Evolutionary conservation across 2,888 invertebrate species (phyloP).

Genomic region (Zootermopsis nevadensis): DNA sequence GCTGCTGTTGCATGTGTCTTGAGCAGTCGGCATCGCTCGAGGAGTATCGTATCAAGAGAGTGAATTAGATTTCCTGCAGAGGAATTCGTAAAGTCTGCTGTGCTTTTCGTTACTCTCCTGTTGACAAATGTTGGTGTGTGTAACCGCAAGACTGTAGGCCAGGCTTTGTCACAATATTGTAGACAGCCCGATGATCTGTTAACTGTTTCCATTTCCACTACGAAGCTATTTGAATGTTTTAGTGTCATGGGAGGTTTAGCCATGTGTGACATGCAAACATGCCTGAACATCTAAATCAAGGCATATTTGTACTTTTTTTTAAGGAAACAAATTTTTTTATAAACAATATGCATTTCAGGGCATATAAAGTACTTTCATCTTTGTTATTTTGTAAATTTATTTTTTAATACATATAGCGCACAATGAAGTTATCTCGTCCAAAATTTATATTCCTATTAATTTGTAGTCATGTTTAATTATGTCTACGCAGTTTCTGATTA

Average conservation of each 20-base stretch:
- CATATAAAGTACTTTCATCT: conserved; percentile 31
- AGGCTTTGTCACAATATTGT: background rate
- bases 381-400: conserved; percentile 17
- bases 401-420: conserved; percentile 34
- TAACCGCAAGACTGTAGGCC: background rate
- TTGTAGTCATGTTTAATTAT: conserved; percentile 14
- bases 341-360: background rate
- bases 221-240: background rate
- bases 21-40: background rate
- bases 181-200: background rate
- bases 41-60: background rate
- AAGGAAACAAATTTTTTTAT: background rate
- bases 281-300: background rate
- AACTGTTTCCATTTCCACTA: background rate
- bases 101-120: background rate
- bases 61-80: background rate
- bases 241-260: background rate
- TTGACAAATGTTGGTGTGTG: background rate
- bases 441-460: conserved; percentile 30
- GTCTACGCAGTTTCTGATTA: background rate
- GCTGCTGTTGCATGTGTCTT: too few species aligned
- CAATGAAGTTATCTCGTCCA: conserved; percentile 28
- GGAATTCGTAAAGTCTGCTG: background rate
- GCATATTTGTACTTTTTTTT: background rate
- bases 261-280: background rate